Evolutionary conservation across 2,888 invertebrate species (phyloP).

Genomic region (Nysson spinosus): DNA sequence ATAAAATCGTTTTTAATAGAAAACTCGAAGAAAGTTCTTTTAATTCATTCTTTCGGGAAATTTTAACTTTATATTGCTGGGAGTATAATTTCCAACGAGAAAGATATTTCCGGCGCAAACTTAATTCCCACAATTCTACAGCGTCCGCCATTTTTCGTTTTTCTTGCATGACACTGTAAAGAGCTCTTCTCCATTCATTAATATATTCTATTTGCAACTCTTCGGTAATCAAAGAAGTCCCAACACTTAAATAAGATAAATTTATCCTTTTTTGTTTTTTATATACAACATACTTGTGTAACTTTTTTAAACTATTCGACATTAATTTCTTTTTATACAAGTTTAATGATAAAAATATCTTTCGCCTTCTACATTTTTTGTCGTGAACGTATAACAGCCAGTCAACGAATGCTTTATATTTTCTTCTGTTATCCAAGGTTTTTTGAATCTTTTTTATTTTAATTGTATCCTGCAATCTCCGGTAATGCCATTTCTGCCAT

Average conservation of each 20-base stretch:
- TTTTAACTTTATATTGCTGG: slow-evolving; percentile 30
- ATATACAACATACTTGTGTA: slow-evolving; percentile 43
- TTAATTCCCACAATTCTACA: slow-evolving; percentile 36
- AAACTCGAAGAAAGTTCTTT: slow-evolving; percentile 35
- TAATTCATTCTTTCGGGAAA: slow-evolving; percentile 35
- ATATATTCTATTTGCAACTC: slow-evolving; percentile 34
- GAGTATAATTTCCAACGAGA: slow-evolving; percentile 50
- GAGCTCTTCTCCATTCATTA: slow-evolving; percentile 50
- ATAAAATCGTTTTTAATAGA: slow-evolving; percentile 40
- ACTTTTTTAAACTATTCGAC: slow-evolving; percentile 19
- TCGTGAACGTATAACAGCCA: slow-evolving; percentile 49
- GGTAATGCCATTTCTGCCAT: slow-evolving; percentile 39
- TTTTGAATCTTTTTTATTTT: slow-evolving; percentile 12
- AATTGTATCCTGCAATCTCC: slow-evolving; percentile 5
- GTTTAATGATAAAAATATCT: slow-evolving; percentile 26
- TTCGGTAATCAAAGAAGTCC: slow-evolving; percentile 18
- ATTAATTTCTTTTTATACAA: slow-evolving; percentile 37
- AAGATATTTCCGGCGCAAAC: slow-evolving; percentile 37
- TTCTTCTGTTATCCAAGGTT: slow-evolving; percentile 24
- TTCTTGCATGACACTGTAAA: slow-evolving; percentile 35
- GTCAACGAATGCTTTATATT: slow-evolving; percentile 27
- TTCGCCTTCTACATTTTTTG: slow-evolving; percentile 56
- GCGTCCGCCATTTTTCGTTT: slow-evolving; percentile 45
- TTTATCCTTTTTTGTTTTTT: slow-evolving; percentile 41
- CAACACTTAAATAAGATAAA: slow-evolving; percentile 34